A percentile compares a stretch with the other conserved stretches of the same genome.
Evolutionary conservation across 1,140 invertebrate species (phyloP).

Genomic region (Fopius arisanus): DNA sequence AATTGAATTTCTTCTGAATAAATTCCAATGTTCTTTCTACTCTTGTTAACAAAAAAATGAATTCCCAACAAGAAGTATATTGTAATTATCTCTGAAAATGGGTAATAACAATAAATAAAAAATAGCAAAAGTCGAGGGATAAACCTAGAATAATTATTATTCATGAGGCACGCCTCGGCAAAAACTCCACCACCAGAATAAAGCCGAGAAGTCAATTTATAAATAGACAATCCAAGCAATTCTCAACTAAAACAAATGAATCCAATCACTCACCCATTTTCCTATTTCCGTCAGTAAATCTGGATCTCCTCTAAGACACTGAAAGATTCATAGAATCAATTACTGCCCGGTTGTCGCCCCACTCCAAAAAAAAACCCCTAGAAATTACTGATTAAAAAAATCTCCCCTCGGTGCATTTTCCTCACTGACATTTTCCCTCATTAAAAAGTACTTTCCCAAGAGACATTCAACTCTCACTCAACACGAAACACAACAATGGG

Average conservation of each 20-base stretch:
- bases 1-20: too few relatives aligned
- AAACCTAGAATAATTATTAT: too few relatives aligned
- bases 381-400: not conserved
- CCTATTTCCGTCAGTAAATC: not conserved
- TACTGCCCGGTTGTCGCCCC: not conserved
- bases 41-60: too few relatives aligned
- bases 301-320: not conserved
- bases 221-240: not conserved
- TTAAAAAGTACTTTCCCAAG: not conserved
- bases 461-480: not conserved
- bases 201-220: not conserved
- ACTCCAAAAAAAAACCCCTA: not conserved
- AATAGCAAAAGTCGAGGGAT: too few relatives aligned
- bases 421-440: not conserved
- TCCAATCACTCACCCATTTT: not conserved
- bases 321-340: not conserved
- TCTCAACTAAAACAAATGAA: too few relatives aligned
- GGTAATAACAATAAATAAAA: too few relatives aligned
- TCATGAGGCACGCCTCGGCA: too few relatives aligned
- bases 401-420: not conserved
- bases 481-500: not conserved
- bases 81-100: too few relatives aligned
- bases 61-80: too few relatives aligned
- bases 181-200: not conserved
- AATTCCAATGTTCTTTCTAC: too few relatives aligned